These are phyloP conservation scores for Ostrea denselamellosa DNA, from an alignment of 1,140 invertebrate species.

Conservation along the genomic window DNA sequence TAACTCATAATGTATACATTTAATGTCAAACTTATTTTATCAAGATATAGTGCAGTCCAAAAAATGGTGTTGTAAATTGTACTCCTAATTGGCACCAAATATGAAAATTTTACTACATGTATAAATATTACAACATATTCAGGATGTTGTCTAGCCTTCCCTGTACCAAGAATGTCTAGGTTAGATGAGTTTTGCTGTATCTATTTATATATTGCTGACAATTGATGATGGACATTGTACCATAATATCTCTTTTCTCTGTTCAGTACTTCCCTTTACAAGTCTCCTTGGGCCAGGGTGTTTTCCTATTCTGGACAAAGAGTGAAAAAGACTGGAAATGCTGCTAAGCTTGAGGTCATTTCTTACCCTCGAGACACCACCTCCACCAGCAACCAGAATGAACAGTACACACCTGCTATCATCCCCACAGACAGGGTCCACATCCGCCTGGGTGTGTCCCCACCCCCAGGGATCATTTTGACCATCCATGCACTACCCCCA, in stretches of 20 bases:
- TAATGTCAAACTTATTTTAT: no score
- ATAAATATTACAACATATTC: no score
- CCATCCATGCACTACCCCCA: conserved; percentile 75
- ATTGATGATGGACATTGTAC: neutral
- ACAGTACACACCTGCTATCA: conserved; percentile 75
- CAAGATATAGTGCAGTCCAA: no score
- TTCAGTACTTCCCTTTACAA: conserved; percentile 75
- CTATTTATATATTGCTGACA: neutral
- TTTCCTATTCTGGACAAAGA: conserved; percentile 74
- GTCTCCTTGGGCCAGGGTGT: conserved; percentile 76
- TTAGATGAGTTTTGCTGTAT: neutral
- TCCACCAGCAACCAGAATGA: conserved; percentile 72
- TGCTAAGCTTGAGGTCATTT: conserved; percentile 75
- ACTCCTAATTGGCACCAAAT: no score
- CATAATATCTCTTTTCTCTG: neutral
- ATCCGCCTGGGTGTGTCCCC: conserved; percentile 74
- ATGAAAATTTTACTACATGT: no score
- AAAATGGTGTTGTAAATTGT: no score
- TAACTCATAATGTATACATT: neutral
- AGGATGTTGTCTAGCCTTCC: no score
- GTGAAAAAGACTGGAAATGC: conserved; percentile 76
- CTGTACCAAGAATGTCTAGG: no score
- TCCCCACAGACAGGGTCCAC: conserved; percentile 74
- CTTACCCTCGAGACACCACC: conserved; percentile 74
- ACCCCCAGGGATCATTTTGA: conserved; percentile 74